phyloP scores from a whole-genome alignment of 2,113 vertebrate species.

The Urocolius indicus region DNA sequence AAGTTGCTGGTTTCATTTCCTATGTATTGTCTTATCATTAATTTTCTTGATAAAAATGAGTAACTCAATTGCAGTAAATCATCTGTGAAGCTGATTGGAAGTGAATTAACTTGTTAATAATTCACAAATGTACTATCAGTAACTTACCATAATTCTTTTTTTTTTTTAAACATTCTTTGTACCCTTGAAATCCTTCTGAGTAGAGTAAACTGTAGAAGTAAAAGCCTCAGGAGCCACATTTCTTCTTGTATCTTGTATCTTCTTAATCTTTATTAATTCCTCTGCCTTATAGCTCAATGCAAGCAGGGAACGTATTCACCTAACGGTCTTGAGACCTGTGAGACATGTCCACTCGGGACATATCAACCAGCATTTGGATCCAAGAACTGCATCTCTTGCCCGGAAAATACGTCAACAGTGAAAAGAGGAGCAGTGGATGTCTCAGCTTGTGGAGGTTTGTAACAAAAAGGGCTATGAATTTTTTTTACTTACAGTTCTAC shows the following conservation, averaged over 20 bases:
- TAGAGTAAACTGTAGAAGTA: background rate
- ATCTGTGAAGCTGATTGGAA: background rate
- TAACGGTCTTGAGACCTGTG: constrained; percentile 94
- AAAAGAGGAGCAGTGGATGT: constrained; percentile 90
- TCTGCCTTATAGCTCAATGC: constrained; percentile 87
- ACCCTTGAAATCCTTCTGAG: background rate
- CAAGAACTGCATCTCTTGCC: constrained; percentile 85
- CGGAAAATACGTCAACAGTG: constrained; percentile 88
- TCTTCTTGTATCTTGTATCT: background rate
- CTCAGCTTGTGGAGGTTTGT: constrained; percentile 92
- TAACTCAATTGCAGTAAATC: background rate
- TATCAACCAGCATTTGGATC: constrained; percentile 88
- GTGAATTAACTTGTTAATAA: background rate
- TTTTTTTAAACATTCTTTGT: background rate
- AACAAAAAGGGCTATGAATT: background rate
- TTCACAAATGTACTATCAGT: background rate
- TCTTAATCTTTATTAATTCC: background rate
- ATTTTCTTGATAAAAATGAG: background rate
- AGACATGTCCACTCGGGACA: constrained; percentile 92
- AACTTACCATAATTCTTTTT: background rate
- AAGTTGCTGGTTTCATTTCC: background rate
- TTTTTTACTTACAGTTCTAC: background rate
- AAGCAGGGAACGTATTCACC: constrained; percentile 92
- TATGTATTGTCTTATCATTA: background rate
- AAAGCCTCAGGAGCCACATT: background rate